These are phyloP conservation scores for Latheticus oryzae DNA, from an alignment of 2,888 invertebrate species.

Conservation along the genomic window DNA sequence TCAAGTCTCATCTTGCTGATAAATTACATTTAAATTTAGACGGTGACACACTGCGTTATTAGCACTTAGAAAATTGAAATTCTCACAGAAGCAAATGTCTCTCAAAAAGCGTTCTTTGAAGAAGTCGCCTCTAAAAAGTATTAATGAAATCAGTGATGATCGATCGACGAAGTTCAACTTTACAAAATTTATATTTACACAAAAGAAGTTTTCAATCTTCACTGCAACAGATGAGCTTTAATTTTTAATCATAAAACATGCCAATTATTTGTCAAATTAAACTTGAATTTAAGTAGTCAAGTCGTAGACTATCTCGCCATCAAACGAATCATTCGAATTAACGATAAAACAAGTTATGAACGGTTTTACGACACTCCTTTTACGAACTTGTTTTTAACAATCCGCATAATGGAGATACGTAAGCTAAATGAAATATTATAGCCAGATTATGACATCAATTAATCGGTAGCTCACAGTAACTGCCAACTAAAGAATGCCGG, in stretches of 20 bases:
- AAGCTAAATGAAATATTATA: background rate
- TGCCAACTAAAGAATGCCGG: slow-evolving; percentile 3
- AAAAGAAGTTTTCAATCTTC: background rate
- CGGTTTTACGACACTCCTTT: slow-evolving; percentile 34
- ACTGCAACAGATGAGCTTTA: background rate
- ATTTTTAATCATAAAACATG: slow-evolving; percentile 15
- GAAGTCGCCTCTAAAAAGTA: slow-evolving; percentile 24
- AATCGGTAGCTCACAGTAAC: background rate
- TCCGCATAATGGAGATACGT: slow-evolving; percentile 27
- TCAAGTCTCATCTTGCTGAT: slow-evolving; percentile 14
- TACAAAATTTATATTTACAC: slow-evolving; percentile 1
- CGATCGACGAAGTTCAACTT: background rate
- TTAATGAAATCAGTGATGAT: slow-evolving; percentile 31
- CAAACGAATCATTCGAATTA: slow-evolving; percentile 21
- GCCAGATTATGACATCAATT: slow-evolving; percentile 9
- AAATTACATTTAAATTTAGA: slow-evolving; percentile 31
- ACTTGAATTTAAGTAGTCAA: too few relatives aligned
- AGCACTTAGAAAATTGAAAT: slow-evolving; percentile 33
- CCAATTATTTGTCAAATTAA: slow-evolving; percentile 28
- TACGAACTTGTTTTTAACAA: slow-evolving; percentile 42
- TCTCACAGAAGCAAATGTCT: slow-evolving; percentile 28
- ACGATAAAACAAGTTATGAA: slow-evolving; percentile 38
- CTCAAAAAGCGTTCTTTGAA: slow-evolving; percentile 26
- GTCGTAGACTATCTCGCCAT: too few relatives aligned
- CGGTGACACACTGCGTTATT: slow-evolving; percentile 30